Evolutionary conservation across 1,140 invertebrate species (phyloP), one percentile per base, ranked within the genome.

Genomic region (Macrocentrus cingulum): DNA sequence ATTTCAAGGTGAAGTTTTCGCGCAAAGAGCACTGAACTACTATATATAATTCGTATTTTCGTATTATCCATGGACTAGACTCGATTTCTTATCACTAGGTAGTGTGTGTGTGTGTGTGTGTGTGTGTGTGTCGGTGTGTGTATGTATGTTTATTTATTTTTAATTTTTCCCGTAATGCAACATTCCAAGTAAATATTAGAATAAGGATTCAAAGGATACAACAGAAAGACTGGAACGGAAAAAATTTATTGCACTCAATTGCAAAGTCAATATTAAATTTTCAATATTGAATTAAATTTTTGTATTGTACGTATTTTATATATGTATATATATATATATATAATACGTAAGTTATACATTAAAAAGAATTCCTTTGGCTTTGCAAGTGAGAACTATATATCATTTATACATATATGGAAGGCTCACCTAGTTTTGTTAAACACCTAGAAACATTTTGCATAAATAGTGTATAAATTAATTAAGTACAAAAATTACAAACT

Each of bases 401-500:
- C 19, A 49, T 25, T 55, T 52, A n/a, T n/a, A 37, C 11, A 67
- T 59, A 60, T 67, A 71, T 78, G 76, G 77, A 79, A 78, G 76
- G 76, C 69, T 72, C 68, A 61, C 66, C 68, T 69, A 74, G 67
- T 68, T 69, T 70, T 25, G 63, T 66, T 75, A 68, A 67, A 63
- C 61, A 61, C 59, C 63, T 59, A 66, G 22, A 49, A 60, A 64
- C 66, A 15, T 46, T 34, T 60, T 52, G 22, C 67, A 78, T 77
- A 80, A 79, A 80, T 75, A 74, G 66, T 66, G 56, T 76, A 76
- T 74, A 77, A 77, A 79, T 75, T 79, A 79, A 78, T 79, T 79
- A 80, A 80, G 77, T 80, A 80, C 77, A 78, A 80, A 76, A 78
- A 78, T 78, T 79, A 78, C 74, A 79, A 78, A 79, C 76, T 76